A percentile compares a stretch with the other conserved stretches of the same genome.
These are phyloP conservation scores for Archips crataeganus DNA, from an alignment of 2,888 invertebrate genomes.

Conservation along the genomic window DNA sequence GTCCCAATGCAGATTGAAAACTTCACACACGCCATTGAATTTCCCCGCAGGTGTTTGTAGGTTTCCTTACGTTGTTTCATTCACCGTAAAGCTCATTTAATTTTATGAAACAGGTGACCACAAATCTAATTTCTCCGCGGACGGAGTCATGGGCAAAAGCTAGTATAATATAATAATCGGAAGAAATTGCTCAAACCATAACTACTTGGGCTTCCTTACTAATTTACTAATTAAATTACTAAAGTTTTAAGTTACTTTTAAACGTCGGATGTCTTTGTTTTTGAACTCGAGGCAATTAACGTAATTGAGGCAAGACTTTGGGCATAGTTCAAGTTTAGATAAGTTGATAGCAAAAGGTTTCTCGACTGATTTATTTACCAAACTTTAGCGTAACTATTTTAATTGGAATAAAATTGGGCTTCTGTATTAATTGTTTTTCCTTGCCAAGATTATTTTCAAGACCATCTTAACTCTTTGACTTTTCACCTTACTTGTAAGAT, in stretches of 20 bases:
- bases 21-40: too few species aligned
- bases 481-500: too few species aligned
- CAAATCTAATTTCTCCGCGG: too few species aligned
- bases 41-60: too few species aligned
- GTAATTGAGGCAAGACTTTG: background rate
- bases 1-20: too few species aligned
- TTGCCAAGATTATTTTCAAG: background rate
- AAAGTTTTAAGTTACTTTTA: conserved; percentile 17
- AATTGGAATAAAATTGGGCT: background rate
- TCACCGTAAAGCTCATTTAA: too few species aligned
- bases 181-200: background rate
- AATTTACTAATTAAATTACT: background rate
- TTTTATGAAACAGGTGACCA: too few species aligned
- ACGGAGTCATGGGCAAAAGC: background rate
- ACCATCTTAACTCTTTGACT: too few species aligned
- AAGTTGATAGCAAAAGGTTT: conserved; percentile 1
- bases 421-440: background rate
- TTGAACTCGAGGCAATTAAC: conserved; percentile 8
- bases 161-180: background rate
- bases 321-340: conserved; percentile 17
- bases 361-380: background rate
- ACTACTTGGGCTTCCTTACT: background rate
- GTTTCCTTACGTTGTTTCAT: too few species aligned
- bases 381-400: background rate
- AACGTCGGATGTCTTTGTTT: conserved; percentile 5